Evolutionary conservation across 1,140 invertebrate species (phyloP), one percentile per base, ranked within the genome.

Genomic region (Drosophila azteca): DNA sequence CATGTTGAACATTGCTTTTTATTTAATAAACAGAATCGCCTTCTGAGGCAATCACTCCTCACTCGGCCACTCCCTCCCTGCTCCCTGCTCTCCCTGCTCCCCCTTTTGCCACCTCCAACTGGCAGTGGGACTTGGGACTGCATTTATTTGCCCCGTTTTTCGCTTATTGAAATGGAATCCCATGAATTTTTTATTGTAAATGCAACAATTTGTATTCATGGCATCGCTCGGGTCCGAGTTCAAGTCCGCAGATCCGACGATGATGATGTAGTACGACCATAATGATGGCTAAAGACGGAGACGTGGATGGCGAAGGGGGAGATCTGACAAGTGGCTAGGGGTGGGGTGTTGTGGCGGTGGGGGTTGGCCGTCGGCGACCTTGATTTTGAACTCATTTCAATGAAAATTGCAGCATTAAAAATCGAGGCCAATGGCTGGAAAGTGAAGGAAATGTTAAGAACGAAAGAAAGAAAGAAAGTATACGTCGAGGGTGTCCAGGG

Each of bases 161-260:
- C 49, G 55, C 55, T 78, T 76, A 85, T 88, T 87, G 75, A 82
- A 88, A 82, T 78, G 83, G 63, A 88, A 87, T 82, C 76, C 70
- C 66, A 79, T 81, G 71, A 80, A 81, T 83, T 78, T 63, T 73
- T 77, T 74, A 73, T 62, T 77, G 67, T 64, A 73, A 84, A 85
- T 85, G 78, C 82, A 87, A 88, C 83, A 88, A 88, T 79, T 87
- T 87, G 83, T 82, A 87, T 87, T 87, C 82, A 79, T 87, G 69
- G 79, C 78, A 76, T 76, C 58, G 71, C 54, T 55, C 57, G 69
- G 69, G 62, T 59, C 13, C 49, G 64, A 61, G 68, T 76, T 67
- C 60, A 69, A 79, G 68, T 35, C 67, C 78, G 70, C 13, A 77
- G 68, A 54, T 26, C 24, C 24, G 24, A 5, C 4, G 24, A 26